Percentiles rank a stretch among this genome's conserved stretches.
These are phyloP conservation scores for Acipenser transmontanus DNA, from an alignment of 2,797 vertebrate genomes.

Conservation along the genomic window DNA sequence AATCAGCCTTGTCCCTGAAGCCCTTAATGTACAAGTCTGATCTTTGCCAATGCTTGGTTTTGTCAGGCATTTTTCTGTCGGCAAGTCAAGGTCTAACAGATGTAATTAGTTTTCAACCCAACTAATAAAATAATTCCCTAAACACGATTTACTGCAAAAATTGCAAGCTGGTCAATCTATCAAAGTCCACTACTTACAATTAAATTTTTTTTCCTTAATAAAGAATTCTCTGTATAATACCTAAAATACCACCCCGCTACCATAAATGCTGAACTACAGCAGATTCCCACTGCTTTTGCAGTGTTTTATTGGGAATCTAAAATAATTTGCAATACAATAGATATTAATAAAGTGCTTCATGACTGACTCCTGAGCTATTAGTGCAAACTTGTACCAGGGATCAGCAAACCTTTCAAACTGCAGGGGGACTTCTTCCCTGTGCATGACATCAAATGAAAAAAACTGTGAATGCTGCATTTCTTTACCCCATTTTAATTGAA, in stretches of 20 bases:
- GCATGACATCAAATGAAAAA: constrained; percentile 4
- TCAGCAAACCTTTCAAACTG: neutral
- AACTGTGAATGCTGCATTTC: constrained; percentile 9
- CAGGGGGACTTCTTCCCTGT: neutral
- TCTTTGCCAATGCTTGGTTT: neutral
- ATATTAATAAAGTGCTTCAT: too few relatives aligned
- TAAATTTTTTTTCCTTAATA: too few relatives aligned
- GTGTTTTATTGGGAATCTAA: too few relatives aligned
- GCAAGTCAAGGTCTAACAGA: neutral
- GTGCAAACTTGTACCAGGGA: neutral
- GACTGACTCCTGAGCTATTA: neutral
- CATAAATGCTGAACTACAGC: too few relatives aligned
- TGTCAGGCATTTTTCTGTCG: neutral
- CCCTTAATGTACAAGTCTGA: constrained; percentile 1
- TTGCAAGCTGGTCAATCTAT: neutral
- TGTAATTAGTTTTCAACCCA: neutral
- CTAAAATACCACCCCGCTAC: too few relatives aligned
- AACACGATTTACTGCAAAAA: neutral
- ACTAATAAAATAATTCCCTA: neutral
- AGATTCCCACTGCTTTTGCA: too few relatives aligned
- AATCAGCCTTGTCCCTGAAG: neutral
- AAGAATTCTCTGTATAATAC: too few relatives aligned
- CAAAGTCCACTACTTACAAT: neutral
- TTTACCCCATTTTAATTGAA: constrained; percentile 12
- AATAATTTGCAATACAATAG: too few relatives aligned